Evolutionary conservation across 2,797 vertebrate species (phyloP), one percentile per base, ranked within the genome.

Genomic region (Dendrocincla fuliginosa): DNA sequence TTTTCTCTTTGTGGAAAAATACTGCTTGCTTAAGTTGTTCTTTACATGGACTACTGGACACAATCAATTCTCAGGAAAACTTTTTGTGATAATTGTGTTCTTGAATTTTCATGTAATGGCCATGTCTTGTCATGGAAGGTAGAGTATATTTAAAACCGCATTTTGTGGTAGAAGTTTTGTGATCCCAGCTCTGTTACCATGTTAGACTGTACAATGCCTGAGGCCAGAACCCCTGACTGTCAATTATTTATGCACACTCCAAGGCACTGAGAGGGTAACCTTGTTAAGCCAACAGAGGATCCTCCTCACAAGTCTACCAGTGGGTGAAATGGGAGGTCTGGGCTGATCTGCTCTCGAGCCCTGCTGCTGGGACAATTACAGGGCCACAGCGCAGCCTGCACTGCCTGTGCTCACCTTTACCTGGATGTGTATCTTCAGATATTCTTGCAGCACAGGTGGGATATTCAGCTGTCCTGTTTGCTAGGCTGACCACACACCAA

Each of bases 261-360:
- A 0, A 71, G 53, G 65, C 84, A 86, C 35, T 16, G 47, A 47
- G 56, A 55, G 64, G 20, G 15, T 47, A 75, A 52, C 44, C 33
- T 39, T 3, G 3, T 47, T 33, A 44, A 42, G 28, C 25, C 28
- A 42, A 35, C 39, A 63, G 68, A 47, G 13, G 30, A 74, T 88
- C 69, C 32, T 85, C 50, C 75, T 65, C 30, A 22, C 5, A 0
- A 3, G 15, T 42, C 64, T 80, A 16, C 8, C 68, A 25, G 41
- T 9, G 33, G 0, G 0, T 42, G 33, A 15, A 10, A 10, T 0
- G 6, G 39, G 27, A 79, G 30, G 8, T 23, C 33, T 42, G 44
- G 39, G 33, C 44, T 37, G 27, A 33, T 13, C 42, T 25, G 39
- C 25, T n/a, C 41, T 49, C 0, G 0, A 52, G 69, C 13, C 5